Base-by-base conservation (phyloP, 1,140 invertebrate genomes). In the Hycleus cichorii region DNA sequence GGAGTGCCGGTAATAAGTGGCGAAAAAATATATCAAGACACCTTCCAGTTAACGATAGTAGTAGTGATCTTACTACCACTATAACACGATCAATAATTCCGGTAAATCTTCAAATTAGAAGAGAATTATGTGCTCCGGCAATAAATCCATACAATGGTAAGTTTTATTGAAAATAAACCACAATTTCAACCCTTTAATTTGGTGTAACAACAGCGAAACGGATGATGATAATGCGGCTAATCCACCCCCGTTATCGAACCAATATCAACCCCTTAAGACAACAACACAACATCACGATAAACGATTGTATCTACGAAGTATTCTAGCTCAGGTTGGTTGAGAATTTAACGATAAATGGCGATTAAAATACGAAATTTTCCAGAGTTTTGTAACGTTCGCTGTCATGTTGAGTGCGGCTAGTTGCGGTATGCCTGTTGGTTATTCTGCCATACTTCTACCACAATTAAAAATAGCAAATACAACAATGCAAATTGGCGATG, bases 371-470 rank as follows among this genome's bases (percentile, higher is more conserved):
- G 7, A 32, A 32, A 39, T 49, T 49, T 49, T 64, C 45, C 68
- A 88, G 85, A 82, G 81, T 64, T 64, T 87, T 25, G 79, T 87
- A 57, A 83, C 85, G 48, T 80, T 82, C 54, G 83, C 84, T 0
- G 81, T 86, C 27, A 74, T 87, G 18, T 68, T 87, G 42, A 71
- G 85, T 49, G 78, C 84, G 1, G 82, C 81, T 4, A 82, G 80
- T 24, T 83, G 80, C 47, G 86, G 86, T 2, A 85, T 88, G 76
- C 86, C 86, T 5, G 87, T 88, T 68, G 86, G 86, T 0, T 89
- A 88, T 65, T 86, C 86, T 0, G 86, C 87, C 2, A 84, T 87
- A 11, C 81, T 83, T 2, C 71, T 87, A 24, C 85, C 86, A 25
- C 86, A 88, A 64, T 66, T 88, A 2, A 72, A 81, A 67, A 72